Percentiles rank a stretch among this genome's conserved stretches.
Conservation (phyloP, 2,888 invertebrate species). For the Meteorus colon region DNA sequence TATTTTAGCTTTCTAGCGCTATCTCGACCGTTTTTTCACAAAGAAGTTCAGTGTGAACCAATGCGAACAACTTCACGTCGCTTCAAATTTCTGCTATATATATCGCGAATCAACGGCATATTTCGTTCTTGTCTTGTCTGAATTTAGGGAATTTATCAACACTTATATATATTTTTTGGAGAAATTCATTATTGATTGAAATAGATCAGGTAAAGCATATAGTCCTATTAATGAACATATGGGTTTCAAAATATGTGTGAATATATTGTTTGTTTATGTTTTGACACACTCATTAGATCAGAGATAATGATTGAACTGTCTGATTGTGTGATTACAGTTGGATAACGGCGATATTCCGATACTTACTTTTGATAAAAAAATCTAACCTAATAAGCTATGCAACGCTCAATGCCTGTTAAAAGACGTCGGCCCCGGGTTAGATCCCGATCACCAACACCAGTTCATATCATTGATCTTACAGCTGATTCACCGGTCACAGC, state of each 20-base stretch:
- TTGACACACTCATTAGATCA: too few relatives aligned
- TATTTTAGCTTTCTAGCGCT: not conserved
- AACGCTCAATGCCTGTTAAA: slow-evolving; percentile 15
- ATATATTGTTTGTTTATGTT: not conserved
- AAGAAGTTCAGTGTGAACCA: too few relatives aligned
- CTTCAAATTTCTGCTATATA: not conserved
- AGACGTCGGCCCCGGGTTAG: slow-evolving; percentile 8
- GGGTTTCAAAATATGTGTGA: not conserved
- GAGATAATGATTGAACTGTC: not conserved
- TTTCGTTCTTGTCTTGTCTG: not conserved
- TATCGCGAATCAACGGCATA: not conserved
- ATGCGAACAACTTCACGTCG: not conserved
- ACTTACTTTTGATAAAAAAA: not conserved
- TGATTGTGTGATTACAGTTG: not conserved
- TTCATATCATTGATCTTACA: slow-evolving; percentile 48
- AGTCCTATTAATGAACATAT: not conserved
- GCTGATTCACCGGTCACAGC: slow-evolving; percentile 44
- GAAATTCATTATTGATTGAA: not conserved
- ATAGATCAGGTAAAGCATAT: not conserved
- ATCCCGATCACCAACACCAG: slow-evolving; percentile 42
- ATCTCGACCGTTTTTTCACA: not conserved
- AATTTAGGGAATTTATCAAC: not conserved
- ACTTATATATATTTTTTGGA: not conserved
- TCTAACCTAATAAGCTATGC: not conserved
- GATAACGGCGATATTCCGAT: too few relatives aligned